Evolutionary conservation across 1,140 invertebrate genomes (phyloP), one percentile per base, ranked within the genome.

Genomic region (Probaryconus sp.): DNA sequence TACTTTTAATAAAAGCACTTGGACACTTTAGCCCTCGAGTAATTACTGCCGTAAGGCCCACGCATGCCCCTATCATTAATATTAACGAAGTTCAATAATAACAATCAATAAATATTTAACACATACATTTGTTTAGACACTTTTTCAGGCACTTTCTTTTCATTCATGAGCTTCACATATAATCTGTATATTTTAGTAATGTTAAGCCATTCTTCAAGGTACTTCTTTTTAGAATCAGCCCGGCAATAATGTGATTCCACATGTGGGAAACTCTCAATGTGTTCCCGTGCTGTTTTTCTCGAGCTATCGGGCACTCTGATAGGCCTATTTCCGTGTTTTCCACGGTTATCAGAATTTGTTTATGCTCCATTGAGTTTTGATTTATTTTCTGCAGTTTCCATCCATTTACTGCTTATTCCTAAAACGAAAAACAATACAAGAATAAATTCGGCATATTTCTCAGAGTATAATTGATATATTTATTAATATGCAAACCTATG

Each of bases 191-290:
- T 31, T 10, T 47, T 31, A 4, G 11, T 17, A 5, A 17, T 9
- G 10, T 30, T 31, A n/a, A 47, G 43, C 5, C 26, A 13, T 31
- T 47, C 43, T 30, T 47, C 26, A 7, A 47, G 26, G 31, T 47
- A 47, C 18, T 45, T 28, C 16, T 45, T 45, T 45, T 26, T 3
- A 9, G 20, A 45, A 28, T 6, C n/a, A 9, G 42, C n/a, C 9
- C 42, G 2, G 24, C 42, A 45, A 14, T 45, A 45, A 28, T 45
- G 24, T 5, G 42, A 26, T 2, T 45, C 42, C n/a, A 45, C 42
- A 14, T 3, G 3, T 14, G 42, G 24, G 17, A 40, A 45, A 14
- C 7, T n/a, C 11, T 45, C 24, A 17, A 28, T 28, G 28, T 45
- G 42, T 28, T 1, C 6, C 4, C 24, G 21, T 45, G 2, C 24